Base-by-base conservation (phyloP, 1,140 invertebrate genomes). In the Adelges cooleyi region DNA sequence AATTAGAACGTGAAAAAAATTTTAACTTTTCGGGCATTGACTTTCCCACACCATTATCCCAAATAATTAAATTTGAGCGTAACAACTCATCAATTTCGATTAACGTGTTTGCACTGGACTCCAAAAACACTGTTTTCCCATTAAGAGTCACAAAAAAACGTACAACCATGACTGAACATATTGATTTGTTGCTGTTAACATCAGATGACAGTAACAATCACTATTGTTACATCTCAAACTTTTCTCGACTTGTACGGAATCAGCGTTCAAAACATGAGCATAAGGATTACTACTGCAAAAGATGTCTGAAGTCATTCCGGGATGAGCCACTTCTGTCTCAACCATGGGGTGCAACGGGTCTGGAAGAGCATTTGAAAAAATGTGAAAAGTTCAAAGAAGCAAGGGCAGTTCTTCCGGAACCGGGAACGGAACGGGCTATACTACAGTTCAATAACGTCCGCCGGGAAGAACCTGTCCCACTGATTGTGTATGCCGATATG, bases 161-260 rank as follows among this genome's bases (percentile, higher is more conserved):
- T 5, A 11, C 4, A 29, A 27, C 10, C 4, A 54, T 33, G 27
- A 11, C 3, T 33, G 29, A 33, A 33, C 52, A 54, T 33, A 40
- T 56, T 40, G 29, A 56, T 42, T 40, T 56, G 23, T 40, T 56
- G 15, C 40, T 17, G 3, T 17, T 56, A 5, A 10, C 38, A 23
- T 11, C 38, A 18, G 17, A 38, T 18, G 27, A 56, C 3, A n/a
- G 9, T 18, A 56, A 56, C 20, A 15, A 10, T 38, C 53, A 56
- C 40, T 56, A 56, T 42, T 56, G 53, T 22, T 40, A 17, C 6
- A 56, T 56, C 11, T 40, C 17, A 56, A 20, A 56, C 38, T 40
- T 56, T 20, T 17, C 29, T 2, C 11, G 20, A 13, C 40, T 56
- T 6, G 17, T 56, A 18, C 2, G 4, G 9, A 15, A 5, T 20